phyloP scores from a whole-genome alignment of 2,888 invertebrate genomes.

The Philereme vetulata region DNA sequence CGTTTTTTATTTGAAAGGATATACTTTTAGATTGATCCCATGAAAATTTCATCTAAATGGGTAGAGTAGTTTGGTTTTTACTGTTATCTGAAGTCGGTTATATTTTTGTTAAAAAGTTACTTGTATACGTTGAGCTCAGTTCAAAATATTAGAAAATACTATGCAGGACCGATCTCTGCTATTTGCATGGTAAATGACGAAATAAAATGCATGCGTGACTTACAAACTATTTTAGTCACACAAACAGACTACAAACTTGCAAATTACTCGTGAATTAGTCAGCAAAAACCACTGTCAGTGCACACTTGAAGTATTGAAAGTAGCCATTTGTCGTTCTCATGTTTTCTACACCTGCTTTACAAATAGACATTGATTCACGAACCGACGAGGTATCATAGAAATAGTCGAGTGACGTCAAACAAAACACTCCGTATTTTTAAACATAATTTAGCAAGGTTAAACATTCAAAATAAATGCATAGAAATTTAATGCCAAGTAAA shows the following conservation, averaged over 20 bases:
- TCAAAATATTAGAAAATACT: too few relatives aligned
- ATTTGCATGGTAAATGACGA: conserved; percentile 3
- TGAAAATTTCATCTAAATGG: too few relatives aligned
- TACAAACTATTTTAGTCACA: conserved; percentile 30
- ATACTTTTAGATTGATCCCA: too few relatives aligned
- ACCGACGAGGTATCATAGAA: conserved; percentile 58
- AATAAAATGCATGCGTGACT: conserved; percentile 14
- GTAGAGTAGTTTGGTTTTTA: too few relatives aligned
- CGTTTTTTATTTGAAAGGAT: too few relatives aligned
- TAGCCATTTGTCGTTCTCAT: conserved; percentile 61
- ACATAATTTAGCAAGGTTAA: conserved; percentile 45
- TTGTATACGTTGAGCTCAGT: too few relatives aligned
- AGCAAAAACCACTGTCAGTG: conserved; percentile 26
- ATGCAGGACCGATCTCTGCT: not conserved
- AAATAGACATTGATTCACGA: conserved; percentile 76
- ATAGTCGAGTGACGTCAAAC: conserved; percentile 74
- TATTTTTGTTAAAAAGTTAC: too few relatives aligned
- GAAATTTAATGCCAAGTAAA: conserved; percentile 33
- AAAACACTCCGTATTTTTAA: conserved; percentile 58
- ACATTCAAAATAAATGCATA: conserved; percentile 45
- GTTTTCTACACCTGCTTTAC: conserved; percentile 60
- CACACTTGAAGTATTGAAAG: conserved; percentile 49
- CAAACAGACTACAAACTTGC: conserved; percentile 24
- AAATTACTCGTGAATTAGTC: conserved; percentile 34
- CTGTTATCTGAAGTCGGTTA: too few relatives aligned